A percentile compares a stretch with the other conserved stretches of the same genome.
Conservation (phyloP, 2,113 vertebrate genomes). For the Rhinolophus ferrumequinum region DNA sequence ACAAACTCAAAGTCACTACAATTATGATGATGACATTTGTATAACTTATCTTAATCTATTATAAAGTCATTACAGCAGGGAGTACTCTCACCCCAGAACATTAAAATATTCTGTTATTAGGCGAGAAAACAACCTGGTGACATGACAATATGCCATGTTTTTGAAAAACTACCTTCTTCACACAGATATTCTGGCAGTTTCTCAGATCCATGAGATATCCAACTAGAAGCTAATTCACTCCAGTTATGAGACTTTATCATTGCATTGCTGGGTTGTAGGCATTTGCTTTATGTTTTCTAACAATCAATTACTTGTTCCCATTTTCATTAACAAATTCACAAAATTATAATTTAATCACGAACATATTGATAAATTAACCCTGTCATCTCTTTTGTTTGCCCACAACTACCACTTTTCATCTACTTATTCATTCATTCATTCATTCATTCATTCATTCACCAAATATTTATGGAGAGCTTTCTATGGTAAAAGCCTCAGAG, state of each 20-base stretch:
- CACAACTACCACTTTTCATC: not conserved
- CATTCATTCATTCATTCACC: not conserved
- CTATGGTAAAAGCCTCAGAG: not conserved
- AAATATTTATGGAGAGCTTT: not conserved
- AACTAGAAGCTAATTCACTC: not conserved
- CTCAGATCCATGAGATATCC: not conserved
- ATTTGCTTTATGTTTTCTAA: not conserved
- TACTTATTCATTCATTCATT: not conserved
- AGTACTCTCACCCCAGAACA: conserved; percentile 32
- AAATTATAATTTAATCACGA: not conserved
- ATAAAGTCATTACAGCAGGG: conserved; percentile 55
- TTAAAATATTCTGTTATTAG: conserved; percentile 59
- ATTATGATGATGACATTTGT: conserved; percentile 62
- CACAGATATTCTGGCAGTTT: not conserved
- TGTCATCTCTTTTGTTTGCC: not conserved
- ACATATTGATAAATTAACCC: not conserved
- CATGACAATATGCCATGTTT: not conserved
- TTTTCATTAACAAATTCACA: conserved; percentile 1
- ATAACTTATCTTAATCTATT: conserved; percentile 58
- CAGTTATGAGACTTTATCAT: not conserved
- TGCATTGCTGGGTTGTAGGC: not conserved
- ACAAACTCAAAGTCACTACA: conserved; percentile 36
- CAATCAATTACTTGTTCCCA: not conserved
- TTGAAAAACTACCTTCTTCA: conserved; percentile 4
- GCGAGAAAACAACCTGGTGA: conserved; percentile 13